Evolutionary conservation across 2,113 vertebrate genomes (phyloP).

Genomic region (Hydrolagus affinis): DNA sequence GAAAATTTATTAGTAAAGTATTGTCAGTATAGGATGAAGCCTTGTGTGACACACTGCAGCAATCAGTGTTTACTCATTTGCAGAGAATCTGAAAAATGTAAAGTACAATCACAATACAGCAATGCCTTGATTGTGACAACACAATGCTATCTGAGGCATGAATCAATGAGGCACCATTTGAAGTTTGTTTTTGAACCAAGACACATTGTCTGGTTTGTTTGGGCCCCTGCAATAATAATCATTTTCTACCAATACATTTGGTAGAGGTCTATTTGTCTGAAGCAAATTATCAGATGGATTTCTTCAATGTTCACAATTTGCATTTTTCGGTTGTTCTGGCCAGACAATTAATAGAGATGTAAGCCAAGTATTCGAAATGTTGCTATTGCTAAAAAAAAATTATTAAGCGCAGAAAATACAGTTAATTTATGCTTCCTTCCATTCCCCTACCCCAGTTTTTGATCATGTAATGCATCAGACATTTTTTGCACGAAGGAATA

Average conservation of each 20-base stretch:
- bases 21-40: not conserved
- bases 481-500: too few relatives aligned
- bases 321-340: not conserved
- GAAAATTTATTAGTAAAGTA: not conserved
- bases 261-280: not conserved
- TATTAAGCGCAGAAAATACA: not conserved
- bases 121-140: not conserved
- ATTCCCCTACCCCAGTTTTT: not conserved
- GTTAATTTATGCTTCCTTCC: not conserved
- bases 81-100: not conserved
- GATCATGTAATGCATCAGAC: not conserved
- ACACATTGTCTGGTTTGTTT: not conserved
- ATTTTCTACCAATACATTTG: not conserved
- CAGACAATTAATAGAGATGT: not conserved
- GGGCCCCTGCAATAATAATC: not conserved
- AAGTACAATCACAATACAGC: not conserved
- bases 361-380: not conserved
- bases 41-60: not conserved
- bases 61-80: not conserved
- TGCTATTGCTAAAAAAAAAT: not conserved
- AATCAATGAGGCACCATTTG: constrained; percentile 6
- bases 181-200: constrained; percentile 12
- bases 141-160: not conserved
- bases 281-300: not conserved
- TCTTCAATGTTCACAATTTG: not conserved